Percentiles rank a stretch among this genome's conserved stretches.
Conservation (phyloP, 2,113 vertebrate genomes). For the Myotis yumanensis region DNA sequence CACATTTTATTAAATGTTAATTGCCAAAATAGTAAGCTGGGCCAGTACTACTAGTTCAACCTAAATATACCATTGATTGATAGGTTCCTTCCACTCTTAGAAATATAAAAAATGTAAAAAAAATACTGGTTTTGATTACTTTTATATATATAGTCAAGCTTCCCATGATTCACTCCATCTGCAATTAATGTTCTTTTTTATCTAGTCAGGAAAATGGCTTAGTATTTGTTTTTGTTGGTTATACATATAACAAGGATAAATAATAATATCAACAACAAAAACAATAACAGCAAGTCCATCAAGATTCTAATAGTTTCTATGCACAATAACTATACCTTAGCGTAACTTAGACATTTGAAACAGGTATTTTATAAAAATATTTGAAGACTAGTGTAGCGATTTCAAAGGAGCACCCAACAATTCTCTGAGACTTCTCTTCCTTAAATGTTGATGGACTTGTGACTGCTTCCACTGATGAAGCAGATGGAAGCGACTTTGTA, state of each 20-base stretch:
- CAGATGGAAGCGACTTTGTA: not conserved
- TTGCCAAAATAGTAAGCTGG: not conserved
- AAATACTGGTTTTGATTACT: not conserved
- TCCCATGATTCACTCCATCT: not conserved
- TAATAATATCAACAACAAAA: not conserved
- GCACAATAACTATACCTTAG: not conserved
- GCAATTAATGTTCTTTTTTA: not conserved
- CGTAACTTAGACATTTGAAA: not conserved
- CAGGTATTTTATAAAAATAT: conserved; percentile 6
- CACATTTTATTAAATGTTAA: not conserved
- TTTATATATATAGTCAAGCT: not conserved
- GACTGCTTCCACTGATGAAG: not conserved
- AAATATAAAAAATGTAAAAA: not conserved
- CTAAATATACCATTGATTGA: not conserved
- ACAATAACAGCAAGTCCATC: conserved; percentile 5
- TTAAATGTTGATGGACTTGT: not conserved
- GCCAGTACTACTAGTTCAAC: not conserved
- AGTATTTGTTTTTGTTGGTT: not conserved
- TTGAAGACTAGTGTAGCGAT: not conserved
- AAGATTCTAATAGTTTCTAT: not conserved
- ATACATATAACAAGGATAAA: not conserved
- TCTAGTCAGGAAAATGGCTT: not conserved
- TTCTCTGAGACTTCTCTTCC: not conserved
- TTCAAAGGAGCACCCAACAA: not conserved
- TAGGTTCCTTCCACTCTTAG: not conserved